Conservation (phyloP, 2,113 vertebrate species). For the Corvus cornix region DNA sequence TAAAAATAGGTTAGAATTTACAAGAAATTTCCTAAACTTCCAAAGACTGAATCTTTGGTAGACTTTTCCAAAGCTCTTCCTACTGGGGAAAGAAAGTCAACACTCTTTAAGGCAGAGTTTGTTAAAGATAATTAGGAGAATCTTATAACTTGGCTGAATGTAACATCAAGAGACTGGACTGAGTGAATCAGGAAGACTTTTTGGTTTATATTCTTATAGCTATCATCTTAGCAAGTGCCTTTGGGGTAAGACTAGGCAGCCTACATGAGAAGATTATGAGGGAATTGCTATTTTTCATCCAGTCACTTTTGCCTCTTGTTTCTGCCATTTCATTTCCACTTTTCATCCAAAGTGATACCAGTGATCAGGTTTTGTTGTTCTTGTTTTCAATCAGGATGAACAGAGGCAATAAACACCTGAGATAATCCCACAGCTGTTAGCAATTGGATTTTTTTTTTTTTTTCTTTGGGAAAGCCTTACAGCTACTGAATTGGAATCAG, state of each 20-base stretch:
- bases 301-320: not conserved
- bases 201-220: not conserved
- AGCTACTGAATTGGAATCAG: constrained; percentile 21
- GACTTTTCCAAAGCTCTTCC: not conserved
- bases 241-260: not conserved
- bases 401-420: not conserved
- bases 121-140: not conserved
- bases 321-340: constrained; percentile 24
- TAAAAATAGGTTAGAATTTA: not conserved
- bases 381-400: constrained; percentile 38
- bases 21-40: not conserved
- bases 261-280: not conserved
- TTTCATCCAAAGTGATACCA: not conserved
- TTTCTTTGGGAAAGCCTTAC: not conserved
- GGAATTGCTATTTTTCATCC: constrained; percentile 19
- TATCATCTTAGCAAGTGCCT: not conserved
- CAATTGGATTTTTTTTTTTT: not conserved
- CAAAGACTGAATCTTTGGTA: not conserved
- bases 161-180: not conserved
- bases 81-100: not conserved
- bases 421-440: constrained; percentile 23
- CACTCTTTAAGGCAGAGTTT: not conserved
- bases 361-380: not conserved
- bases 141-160: not conserved
- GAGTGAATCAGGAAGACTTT: not conserved